Conservation (phyloP, 2,113 vertebrate genomes). For the Pollachius pollachius region DNA sequence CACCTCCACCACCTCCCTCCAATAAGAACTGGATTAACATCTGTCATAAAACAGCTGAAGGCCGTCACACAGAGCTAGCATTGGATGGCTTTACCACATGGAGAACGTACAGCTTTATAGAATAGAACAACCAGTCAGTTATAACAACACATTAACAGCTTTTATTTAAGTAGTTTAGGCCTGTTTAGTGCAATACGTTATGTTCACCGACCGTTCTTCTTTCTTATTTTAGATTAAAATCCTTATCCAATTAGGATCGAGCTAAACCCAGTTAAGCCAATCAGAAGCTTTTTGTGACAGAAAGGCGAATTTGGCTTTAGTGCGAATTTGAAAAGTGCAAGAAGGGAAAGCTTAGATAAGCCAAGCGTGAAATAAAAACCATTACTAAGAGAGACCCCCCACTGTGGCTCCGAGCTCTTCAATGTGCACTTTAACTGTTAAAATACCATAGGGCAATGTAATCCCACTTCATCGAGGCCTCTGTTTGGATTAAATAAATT, state of each 20-base stretch:
- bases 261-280: slow-evolving; percentile 38
- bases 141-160: too few relatives aligned
- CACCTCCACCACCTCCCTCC: slow-evolving; percentile 17
- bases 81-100: too few relatives aligned
- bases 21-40: neutral
- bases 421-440: slow-evolving; percentile 3
- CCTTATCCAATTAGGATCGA: slow-evolving; percentile 54
- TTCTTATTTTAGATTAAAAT: too few relatives aligned
- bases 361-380: slow-evolving; percentile 35
- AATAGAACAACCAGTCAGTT: too few relatives aligned
- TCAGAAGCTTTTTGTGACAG: slow-evolving; percentile 39
- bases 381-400: slow-evolving; percentile 41
- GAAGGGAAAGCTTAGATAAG: slow-evolving; percentile 37
- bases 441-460: neutral
- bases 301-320: slow-evolving; percentile 7
- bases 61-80: too few relatives aligned
- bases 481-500: slow-evolving; percentile 3
- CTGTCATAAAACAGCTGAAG: neutral
- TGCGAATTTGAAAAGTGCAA: neutral
- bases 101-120: too few relatives aligned
- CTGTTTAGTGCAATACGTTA: too few relatives aligned
- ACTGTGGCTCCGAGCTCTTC: slow-evolving; percentile 18
- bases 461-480: neutral
- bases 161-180: too few relatives aligned
- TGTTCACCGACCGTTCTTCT: too few relatives aligned